Conservation (phyloP, 2,888 invertebrate species). For the Lasioglossum malachurum region DNA sequence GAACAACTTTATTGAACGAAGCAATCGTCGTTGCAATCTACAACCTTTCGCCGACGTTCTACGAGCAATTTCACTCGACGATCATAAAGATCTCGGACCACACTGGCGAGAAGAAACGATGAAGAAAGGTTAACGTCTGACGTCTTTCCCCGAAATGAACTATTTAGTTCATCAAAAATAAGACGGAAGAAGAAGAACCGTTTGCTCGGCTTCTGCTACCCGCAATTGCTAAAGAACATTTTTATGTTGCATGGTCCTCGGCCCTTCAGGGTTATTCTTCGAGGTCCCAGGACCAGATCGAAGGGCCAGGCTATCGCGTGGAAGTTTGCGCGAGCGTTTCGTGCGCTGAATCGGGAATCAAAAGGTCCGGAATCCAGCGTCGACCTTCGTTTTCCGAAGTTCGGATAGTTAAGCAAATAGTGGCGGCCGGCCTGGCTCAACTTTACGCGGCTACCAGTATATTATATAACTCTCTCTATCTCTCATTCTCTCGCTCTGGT, state of each 20-base stretch:
- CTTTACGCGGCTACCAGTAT: neutral
- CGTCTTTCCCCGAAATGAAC: no score
- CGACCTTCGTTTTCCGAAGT: conserved; percentile 17
- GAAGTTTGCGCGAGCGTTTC: neutral
- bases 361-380: conserved; percentile 7
- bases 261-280: neutral
- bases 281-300: neutral
- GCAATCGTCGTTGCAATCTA: neutral
- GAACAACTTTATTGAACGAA: no score
- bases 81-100: no score
- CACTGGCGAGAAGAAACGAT: no score
- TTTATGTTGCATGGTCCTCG: no score
- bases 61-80: no score
- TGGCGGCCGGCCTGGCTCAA: neutral
- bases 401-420: conserved; percentile 8
- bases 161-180: no score
- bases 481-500: conserved; percentile 2
- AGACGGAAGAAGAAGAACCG: no score
- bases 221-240: no score
- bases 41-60: no score
- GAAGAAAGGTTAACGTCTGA: no score
- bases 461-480: conserved; percentile 6
- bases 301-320: neutral
- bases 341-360: neutral
- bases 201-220: no score